These are phyloP conservation scores for Choloepus didactylus DNA, from an alignment of 2,797 vertebrate species.

Conservation along the genomic window DNA sequence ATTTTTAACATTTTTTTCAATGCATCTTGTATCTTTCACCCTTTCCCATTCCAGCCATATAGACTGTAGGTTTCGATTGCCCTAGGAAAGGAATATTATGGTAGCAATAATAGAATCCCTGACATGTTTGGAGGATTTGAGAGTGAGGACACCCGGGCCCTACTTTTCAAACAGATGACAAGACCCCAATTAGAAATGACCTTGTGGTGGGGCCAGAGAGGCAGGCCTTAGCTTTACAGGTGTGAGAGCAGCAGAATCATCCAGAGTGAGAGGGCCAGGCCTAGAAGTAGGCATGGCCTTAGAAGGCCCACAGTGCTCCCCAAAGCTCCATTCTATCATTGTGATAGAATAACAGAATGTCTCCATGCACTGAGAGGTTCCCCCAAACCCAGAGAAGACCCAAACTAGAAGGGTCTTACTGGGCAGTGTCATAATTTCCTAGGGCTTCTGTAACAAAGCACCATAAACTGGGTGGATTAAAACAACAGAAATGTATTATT, in stretches of 20 bases:
- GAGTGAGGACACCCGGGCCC: neutral
- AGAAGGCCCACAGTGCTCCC: neutral
- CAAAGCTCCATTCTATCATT: neutral
- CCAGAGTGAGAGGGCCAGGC: neutral
- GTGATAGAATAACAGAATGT: neutral
- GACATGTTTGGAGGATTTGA: neutral
- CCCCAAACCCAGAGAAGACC: neutral
- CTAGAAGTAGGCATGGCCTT: neutral
- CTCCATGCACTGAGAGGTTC: neutral
- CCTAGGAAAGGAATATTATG: slow-evolving; percentile 2
- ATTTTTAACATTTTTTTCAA: slow-evolving; percentile 30
- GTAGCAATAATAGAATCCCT: neutral
- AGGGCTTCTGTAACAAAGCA: no score
- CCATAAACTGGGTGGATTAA: no score
- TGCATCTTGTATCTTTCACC: slow-evolving; percentile 40
- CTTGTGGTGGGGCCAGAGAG: neutral
- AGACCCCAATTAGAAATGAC: neutral
- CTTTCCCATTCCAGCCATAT: neutral
- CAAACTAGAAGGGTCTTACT: neutral
- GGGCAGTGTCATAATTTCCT: neutral
- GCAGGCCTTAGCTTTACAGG: neutral
- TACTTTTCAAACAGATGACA: neutral
- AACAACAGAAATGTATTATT: no score
- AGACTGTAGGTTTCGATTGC: neutral
- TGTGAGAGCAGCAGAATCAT: neutral